Evolutionary conservation across 2,113 vertebrate genomes (phyloP), one percentile per base, ranked within the genome.

Genomic region (Sturnus vulgaris): DNA sequence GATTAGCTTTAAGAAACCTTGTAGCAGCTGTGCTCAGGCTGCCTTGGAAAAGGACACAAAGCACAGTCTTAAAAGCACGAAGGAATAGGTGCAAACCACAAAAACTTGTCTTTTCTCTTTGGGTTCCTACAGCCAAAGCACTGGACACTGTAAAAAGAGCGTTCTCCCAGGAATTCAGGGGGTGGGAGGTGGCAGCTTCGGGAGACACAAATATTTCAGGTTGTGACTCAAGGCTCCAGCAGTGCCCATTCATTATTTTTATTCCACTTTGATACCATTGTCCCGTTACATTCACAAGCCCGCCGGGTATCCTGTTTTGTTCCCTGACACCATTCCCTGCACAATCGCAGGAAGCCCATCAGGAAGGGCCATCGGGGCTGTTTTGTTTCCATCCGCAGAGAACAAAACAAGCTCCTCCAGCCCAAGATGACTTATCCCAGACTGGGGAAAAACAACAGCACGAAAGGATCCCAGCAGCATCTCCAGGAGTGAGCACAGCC

Each of bases 321-420:
- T 97, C 93, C 61, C 96, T 90, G 94, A 93, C 96, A 93, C 92
- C 93, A 65, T 96, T 97, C 93, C 93, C 79, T 35, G 87, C 93
- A 96, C 89, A 96, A 96, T 98, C 68, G 33, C 93, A 93, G 95
- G 97, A 98, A 97, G 86, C 81, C 90, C 80, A 76, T 52, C 84
- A 96, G 97, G 96, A 98, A 97, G 93, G 8, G 25, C 85, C 73
- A 49, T 82, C 66, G 76, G 65, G 68, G 76, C 91, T 88, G 79
- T 53, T 96, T 79, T 96, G 94, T 97, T 97, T 97, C 96, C 95
- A 96, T 93, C 88, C 12, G 7, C 75, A 95, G 82, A 88, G 95
- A 97, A 93, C 95, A 97, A 97, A 97, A 97, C 93, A 92, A 82
- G 73, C 94, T 95, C 95, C 95, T 95, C 61, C 88, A 94, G 95